These are phyloP conservation scores for Gulo gulo DNA, from an alignment of 2,113 vertebrate genomes.

Conservation along the genomic window DNA sequence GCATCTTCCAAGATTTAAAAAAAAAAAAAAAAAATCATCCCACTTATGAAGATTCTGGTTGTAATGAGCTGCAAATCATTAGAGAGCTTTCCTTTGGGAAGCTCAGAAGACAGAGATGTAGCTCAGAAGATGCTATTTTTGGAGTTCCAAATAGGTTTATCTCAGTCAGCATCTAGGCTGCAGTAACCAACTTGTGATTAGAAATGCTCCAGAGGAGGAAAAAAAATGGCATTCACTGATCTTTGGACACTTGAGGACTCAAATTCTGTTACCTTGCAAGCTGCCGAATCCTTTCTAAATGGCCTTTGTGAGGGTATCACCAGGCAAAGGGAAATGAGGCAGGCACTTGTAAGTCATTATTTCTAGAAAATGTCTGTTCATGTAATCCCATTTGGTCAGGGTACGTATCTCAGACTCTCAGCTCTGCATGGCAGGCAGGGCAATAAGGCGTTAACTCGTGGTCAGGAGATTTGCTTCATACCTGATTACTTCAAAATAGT, in stretches of 20 bases:
- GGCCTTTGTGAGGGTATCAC: neutral
- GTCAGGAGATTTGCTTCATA: neutral
- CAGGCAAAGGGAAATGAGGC: conserved; percentile 52
- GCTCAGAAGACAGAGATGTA: neutral
- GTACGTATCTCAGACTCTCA: neutral
- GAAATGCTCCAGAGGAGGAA: conserved; percentile 32
- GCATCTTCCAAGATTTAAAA: neutral
- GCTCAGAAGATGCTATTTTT: conserved; percentile 21
- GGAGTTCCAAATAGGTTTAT: conserved; percentile 26
- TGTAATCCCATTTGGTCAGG: neutral
- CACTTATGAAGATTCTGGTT: neutral
- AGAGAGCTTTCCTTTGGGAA: neutral
- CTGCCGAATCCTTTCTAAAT: neutral
- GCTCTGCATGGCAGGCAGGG: neutral
- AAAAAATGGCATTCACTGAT: conserved; percentile 24
- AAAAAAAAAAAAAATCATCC: neutral
- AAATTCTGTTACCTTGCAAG: conserved; percentile 33
- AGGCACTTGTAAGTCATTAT: neutral
- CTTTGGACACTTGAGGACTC: neutral
- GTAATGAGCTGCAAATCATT: conserved; percentile 19
- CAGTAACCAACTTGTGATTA: conserved; percentile 2
- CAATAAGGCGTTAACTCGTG: neutral
- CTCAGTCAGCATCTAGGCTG: neutral
- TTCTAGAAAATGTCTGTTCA: conserved; percentile 41
- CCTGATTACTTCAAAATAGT: neutral